Percentiles rank a stretch among this genome's conserved stretches.
phyloP scores from a whole-genome alignment of 2,888 invertebrate genomes.

The Caprella mutica region DNA sequence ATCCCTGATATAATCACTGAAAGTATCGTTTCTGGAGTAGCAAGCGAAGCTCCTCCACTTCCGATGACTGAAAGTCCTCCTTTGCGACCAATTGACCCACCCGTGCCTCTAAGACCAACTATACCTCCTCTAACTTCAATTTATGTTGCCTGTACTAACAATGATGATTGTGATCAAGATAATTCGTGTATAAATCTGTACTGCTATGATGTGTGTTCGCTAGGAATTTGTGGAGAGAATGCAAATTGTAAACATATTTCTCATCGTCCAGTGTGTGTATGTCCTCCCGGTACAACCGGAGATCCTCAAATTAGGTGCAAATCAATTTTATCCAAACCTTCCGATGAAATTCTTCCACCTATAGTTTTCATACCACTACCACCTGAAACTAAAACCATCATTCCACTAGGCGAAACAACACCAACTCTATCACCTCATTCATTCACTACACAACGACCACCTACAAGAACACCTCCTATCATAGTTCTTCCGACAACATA shows the following conservation, averaged over 20 bases:
- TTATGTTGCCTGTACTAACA: conserved; percentile 52
- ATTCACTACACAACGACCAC: neutral
- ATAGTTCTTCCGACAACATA: conserved; percentile 12
- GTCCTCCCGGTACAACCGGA: conserved; percentile 43
- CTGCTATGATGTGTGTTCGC: conserved; percentile 75
- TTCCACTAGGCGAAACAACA: neutral
- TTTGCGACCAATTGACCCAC: conserved; percentile 7
- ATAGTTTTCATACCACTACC: neutral
- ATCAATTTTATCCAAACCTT: conserved; percentile 42
- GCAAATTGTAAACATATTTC: conserved; percentile 60
- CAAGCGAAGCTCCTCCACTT: neutral
- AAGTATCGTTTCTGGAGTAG: neutral
- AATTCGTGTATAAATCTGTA: conserved; percentile 63
- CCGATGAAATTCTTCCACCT: conserved; percentile 1
- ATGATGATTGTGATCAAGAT: conserved; percentile 55
- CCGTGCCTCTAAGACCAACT: conserved; percentile 14
- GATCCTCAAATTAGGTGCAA: conserved; percentile 50
- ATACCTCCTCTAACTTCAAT: conserved; percentile 40
- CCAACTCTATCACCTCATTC: conserved; percentile 3
- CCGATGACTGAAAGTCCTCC: neutral
- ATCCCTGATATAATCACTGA: conserved; percentile 9
- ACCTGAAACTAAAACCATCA: conserved; percentile 7
- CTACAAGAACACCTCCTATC: neutral
- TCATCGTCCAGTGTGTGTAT: conserved; percentile 59
- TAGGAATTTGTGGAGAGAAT: conserved; percentile 51